Percentiles rank a stretch among this genome's conserved stretches.
Conservation (phyloP, 2,113 vertebrate genomes). For the Maccullochella peelii region DNA sequence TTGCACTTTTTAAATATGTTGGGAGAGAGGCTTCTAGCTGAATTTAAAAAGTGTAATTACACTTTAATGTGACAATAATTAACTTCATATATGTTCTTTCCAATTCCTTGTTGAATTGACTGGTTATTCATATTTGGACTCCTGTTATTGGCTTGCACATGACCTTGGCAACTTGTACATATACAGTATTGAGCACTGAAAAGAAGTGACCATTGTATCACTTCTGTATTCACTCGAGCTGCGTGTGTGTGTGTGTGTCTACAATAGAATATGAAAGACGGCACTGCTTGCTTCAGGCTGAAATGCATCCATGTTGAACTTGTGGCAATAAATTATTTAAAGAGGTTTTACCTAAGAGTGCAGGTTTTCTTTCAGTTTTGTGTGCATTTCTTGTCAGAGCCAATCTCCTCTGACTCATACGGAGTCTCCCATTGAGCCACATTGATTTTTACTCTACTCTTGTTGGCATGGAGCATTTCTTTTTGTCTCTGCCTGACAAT, state of each 20-base stretch:
- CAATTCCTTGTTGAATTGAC: neutral
- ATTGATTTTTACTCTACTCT: conserved; percentile 21
- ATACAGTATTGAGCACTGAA: neutral
- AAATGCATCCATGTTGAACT: conserved; percentile 24
- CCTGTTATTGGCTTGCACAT: too few relatives aligned
- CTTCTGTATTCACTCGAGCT: neutral
- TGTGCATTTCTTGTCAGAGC: conserved; percentile 19
- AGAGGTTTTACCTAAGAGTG: neutral
- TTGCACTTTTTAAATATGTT: too few relatives aligned
- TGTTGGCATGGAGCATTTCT: neutral
- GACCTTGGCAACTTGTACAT: neutral
- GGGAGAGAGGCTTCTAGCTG: too few relatives aligned
- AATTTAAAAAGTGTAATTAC: too few relatives aligned
- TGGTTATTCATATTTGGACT: neutral
- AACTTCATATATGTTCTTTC: too few relatives aligned
- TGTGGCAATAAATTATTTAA: conserved; percentile 34
- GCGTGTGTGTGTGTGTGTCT: neutral
- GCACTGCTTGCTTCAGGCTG: neutral
- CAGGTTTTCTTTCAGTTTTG: neutral
- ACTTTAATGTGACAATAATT: too few relatives aligned
- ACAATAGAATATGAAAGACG: neutral
- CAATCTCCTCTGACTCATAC: conserved; percentile 30
- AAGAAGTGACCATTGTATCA: neutral
- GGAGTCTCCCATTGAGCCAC: conserved; percentile 14
- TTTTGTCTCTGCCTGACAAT: conserved; percentile 6